Percentiles rank a stretch among this genome's conserved stretches.
Conservation (phyloP, 2,113 vertebrate species). For the Brienomyrus brachyistius region DNA sequence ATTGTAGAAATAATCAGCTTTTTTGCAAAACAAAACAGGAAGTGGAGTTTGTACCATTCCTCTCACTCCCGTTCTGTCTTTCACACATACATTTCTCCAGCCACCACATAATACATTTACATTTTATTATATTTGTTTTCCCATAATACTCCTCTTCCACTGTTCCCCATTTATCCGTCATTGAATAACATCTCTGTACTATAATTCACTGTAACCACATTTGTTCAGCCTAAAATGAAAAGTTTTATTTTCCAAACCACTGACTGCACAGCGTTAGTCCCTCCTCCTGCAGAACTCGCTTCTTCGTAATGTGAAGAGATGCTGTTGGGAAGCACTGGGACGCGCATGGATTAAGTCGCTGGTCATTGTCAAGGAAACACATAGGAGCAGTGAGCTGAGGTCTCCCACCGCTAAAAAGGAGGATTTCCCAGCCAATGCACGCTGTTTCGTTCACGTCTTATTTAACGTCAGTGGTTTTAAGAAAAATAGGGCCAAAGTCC, state of each 20-base stretch:
- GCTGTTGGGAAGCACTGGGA: not conserved
- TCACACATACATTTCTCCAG: not conserved
- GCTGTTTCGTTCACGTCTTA: not conserved
- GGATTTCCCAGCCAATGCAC: not conserved
- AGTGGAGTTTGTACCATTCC: not conserved
- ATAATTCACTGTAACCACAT: not conserved
- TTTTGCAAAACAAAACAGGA: constrained; percentile 1
- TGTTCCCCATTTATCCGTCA: not conserved
- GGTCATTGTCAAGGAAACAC: not conserved
- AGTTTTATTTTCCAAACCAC: not conserved
- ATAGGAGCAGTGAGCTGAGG: not conserved
- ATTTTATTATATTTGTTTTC: not conserved
- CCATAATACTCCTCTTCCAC: not conserved
- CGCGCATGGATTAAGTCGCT: not conserved
- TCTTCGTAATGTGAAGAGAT: not conserved
- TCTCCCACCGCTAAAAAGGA: not conserved
- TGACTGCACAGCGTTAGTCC: not conserved
- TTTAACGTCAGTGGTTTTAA: not conserved
- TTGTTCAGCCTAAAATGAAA: not conserved
- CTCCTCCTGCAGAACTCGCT: not conserved
- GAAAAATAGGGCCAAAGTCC: not conserved
- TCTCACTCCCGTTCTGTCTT: not conserved
- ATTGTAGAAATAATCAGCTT: not conserved
- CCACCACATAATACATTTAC: not conserved
- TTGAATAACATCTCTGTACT: not conserved